These are phyloP conservation scores for Zele albiditarsus DNA, from an alignment of 2,888 invertebrate genomes.

Conservation along the genomic window DNA sequence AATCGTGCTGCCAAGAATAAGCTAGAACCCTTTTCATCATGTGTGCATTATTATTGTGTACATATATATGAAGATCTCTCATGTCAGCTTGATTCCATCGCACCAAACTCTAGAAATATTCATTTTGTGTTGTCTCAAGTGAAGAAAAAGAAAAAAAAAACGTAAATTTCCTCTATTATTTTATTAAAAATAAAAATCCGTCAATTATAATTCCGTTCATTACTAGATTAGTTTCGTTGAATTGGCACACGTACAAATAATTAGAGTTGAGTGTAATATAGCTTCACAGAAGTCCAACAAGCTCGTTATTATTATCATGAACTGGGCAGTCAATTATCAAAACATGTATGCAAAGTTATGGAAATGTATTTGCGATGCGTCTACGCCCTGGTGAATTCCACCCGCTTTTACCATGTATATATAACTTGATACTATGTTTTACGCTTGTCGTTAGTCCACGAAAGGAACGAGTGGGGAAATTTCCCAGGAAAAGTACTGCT, in stretches of 20 bases:
- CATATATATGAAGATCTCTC: neutral
- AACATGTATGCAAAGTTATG: slow-evolving; percentile 71
- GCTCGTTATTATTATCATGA: slow-evolving; percentile 41
- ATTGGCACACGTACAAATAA: slow-evolving; percentile 10
- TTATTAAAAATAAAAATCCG: neutral
- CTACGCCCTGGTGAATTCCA: slow-evolving; percentile 49
- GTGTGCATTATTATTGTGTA: slow-evolving; percentile 64
- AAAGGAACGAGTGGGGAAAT: slow-evolving; percentile 26
- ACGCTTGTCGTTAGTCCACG: slow-evolving; percentile 36
- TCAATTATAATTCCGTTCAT: neutral
- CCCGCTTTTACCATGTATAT: slow-evolving; percentile 28
- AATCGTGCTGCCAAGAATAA: slow-evolving; percentile 68
- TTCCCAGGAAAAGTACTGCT: slow-evolving; percentile 30
- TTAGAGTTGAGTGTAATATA: slow-evolving; percentile 9
- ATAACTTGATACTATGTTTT: slow-evolving; percentile 34
- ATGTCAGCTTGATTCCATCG: too few species aligned
- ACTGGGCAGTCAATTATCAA: slow-evolving; percentile 65
- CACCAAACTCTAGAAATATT: neutral
- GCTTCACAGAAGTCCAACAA: slow-evolving; percentile 34
- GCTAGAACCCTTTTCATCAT: slow-evolving; percentile 67
- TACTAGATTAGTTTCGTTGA: neutral
- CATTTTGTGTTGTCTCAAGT: neutral
- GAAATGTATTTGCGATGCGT: slow-evolving; percentile 67
- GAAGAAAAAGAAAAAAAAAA: neutral
- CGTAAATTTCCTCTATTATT: neutral